Base-by-base conservation (phyloP, 2,888 invertebrate species). In the Mythimna albipuncta region DNA sequence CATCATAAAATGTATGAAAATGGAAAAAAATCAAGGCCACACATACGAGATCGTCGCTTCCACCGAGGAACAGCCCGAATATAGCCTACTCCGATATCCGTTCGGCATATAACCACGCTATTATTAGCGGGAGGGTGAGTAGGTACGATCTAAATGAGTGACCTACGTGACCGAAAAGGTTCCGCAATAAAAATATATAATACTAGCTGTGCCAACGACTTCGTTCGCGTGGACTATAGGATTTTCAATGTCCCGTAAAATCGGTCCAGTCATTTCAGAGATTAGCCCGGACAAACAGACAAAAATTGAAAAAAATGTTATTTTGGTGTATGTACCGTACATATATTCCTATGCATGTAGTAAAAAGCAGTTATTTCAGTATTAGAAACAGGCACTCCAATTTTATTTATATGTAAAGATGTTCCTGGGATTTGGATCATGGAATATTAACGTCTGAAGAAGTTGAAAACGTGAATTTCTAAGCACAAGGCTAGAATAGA, bases 51-150 rank as follows among this genome's bases (percentile, higher is more conserved):
- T 62, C 19, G 52, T 7, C 13, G 11, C 66, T 50, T 61, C 63
- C 38, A 63, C 52, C 44, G 59, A 26, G 63, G 32, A 35, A 69
- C 66, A 47, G 11, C 41, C 41, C 55, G 6, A 44, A 54, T 62
- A 69, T 67, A 80, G 44, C 66, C 52, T 11, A 61, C 54, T 59
- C n/a, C 47, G 67, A 67, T 50, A 58, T 32, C 38, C n/a, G 26
- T 71, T 26, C 10, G 61, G 54, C 32, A 54, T 68, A 35, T 68
- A 75, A 64, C 58, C 35, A n/a, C 41, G 55, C 13, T 65, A 78
- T 58, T 57, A 72, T 64, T 73, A 64, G 67, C 55, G 54, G 0
- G 7, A 47, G 52, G 79, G 47, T 61, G 35, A 61, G 35, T 16
- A 62, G 5, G 44, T 11, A 59, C 10, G 55, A 54, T 73, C 11